These are phyloP conservation scores for Lateolabrax maculatus DNA, from an alignment of 2,797 vertebrate species.

Conservation along the genomic window DNA sequence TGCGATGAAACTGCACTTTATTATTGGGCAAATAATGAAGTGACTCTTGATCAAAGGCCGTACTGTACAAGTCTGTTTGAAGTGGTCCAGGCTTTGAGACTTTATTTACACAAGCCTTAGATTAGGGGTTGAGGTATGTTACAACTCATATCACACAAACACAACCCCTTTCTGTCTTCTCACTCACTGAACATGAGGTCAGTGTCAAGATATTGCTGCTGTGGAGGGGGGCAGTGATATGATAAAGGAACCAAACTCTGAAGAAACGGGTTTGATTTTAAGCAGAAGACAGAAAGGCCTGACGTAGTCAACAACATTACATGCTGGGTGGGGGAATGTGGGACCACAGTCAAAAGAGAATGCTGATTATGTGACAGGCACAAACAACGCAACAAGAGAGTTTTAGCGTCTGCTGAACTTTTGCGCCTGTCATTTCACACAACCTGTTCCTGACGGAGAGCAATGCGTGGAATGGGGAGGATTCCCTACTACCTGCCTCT, in stretches of 20 bases:
- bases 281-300: background rate
- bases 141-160: slow-evolving; percentile 47
- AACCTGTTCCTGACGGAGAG: slow-evolving; percentile 30
- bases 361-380: slow-evolving; percentile 42
- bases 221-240: background rate
- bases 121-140: slow-evolving; percentile 50
- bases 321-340: slow-evolving; percentile 11
- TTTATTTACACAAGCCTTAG: slow-evolving; percentile 56
- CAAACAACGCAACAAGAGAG: slow-evolving; percentile 8
- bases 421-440: slow-evolving; percentile 27
- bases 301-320: background rate
- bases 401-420: slow-evolving; percentile 10
- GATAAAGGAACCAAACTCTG: slow-evolving; percentile 20
- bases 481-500: slow-evolving; percentile 35
- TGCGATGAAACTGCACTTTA: slow-evolving; percentile 31
- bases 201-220: slow-evolving; percentile 36
- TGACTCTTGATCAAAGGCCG: slow-evolving; percentile 52
- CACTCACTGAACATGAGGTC: slow-evolving; percentile 32
- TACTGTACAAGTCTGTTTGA: slow-evolving; percentile 41
- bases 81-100: slow-evolving; percentile 47
- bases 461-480: slow-evolving; percentile 44
- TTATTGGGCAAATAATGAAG: slow-evolving; percentile 40
- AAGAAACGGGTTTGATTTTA: background rate
- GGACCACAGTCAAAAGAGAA: too few species aligned
- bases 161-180: slow-evolving; percentile 28